Conservation (phyloP, 2,113 vertebrate species). For the Mirounga angustirostris region DNA sequence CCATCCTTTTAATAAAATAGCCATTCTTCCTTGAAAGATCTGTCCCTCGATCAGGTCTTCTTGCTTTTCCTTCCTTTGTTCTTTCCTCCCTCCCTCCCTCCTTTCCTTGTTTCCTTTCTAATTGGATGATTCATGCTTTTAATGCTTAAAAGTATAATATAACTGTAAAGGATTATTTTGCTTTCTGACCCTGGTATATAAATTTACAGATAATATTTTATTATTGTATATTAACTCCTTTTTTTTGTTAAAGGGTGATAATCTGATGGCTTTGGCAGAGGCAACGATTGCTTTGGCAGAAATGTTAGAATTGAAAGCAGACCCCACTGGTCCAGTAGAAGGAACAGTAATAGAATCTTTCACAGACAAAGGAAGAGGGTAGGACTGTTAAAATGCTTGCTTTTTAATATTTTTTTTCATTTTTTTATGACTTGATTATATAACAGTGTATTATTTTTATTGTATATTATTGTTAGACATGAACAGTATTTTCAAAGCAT, state of each 20-base stretch:
- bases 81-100: neutral
- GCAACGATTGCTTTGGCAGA: slow-evolving; percentile 94
- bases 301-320: slow-evolving; percentile 95
- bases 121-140: slow-evolving; percentile 16
- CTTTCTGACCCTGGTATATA: slow-evolving; percentile 36
- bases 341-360: slow-evolving; percentile 95
- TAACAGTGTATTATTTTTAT: neutral
- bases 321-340: slow-evolving; percentile 91
- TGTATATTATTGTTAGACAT: neutral
- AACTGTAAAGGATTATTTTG: neutral
- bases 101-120: neutral
- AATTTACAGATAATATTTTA: slow-evolving; percentile 9
- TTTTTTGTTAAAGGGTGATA: slow-evolving; percentile 90
- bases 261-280: slow-evolving; percentile 94
- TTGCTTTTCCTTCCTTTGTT: neutral
- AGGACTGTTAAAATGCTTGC: slow-evolving; percentile 64
- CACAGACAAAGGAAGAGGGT: slow-evolving; percentile 95
- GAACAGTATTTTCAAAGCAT: slow-evolving; percentile 52
- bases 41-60: neutral
- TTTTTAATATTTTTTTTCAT: slow-evolving; percentile 28
- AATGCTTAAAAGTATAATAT: slow-evolving; percentile 12
- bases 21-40: neutral
- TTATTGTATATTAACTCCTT: neutral
- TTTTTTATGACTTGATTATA: slow-evolving; percentile 38
- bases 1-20: neutral